Conservation (phyloP, 2,888 invertebrate genomes). For the Rotaria magnacalcarata region DNA sequence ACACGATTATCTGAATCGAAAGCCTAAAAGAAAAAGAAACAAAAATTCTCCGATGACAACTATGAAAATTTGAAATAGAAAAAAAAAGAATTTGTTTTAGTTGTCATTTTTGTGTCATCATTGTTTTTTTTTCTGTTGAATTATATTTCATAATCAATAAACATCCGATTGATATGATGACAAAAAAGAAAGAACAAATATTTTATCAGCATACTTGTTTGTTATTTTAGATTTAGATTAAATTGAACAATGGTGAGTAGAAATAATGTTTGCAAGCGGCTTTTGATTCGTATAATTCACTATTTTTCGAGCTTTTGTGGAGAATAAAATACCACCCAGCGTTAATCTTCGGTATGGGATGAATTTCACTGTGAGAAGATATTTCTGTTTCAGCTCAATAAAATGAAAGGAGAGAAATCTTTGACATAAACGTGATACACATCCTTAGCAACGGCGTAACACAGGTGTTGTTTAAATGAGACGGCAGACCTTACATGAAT, state of each 20-base stretch:
- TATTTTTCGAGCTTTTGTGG: no score
- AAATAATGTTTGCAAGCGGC: not conserved
- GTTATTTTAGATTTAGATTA: conserved; percentile 7
- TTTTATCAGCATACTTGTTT: not conserved
- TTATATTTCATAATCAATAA: not conserved
- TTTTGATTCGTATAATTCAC: not conserved
- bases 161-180: not conserved
- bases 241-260: not conserved
- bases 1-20: conserved; percentile 41
- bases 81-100: not conserved
- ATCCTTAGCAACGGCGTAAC: no score
- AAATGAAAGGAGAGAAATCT: no score
- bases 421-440: no score
- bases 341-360: no score
- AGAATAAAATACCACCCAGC: no score
- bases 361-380: no score
- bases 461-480: no score
- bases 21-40: not conserved
- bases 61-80: not conserved
- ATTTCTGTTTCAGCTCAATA: no score
- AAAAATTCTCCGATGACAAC: not conserved
- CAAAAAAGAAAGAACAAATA: not conserved
- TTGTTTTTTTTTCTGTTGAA: not conserved
- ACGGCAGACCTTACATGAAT: no score
- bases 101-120: not conserved